Evolutionary conservation across 1,140 invertebrate genomes (phyloP).

Genomic region (Lethrus apterus): DNA sequence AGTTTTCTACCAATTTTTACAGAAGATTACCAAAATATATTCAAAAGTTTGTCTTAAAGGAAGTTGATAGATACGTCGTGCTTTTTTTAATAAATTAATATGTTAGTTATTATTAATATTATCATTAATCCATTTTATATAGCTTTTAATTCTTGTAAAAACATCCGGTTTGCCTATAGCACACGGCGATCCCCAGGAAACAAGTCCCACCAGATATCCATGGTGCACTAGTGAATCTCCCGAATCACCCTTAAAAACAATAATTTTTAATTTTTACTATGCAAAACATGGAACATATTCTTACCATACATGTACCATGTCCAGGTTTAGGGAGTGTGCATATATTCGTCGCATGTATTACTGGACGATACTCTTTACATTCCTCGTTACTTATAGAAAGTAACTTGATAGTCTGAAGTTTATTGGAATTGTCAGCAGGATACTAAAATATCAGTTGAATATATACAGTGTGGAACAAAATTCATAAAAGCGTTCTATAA

Average conservation of each 20-base stretch:
- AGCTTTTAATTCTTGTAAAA: constrained; percentile 43
- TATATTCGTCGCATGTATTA: constrained; percentile 1
- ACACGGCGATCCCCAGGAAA: constrained; percentile 55
- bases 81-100: too few relatives aligned
- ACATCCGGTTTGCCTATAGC: constrained; percentile 50
- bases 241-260: constrained; percentile 41
- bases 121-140: constrained; percentile 13
- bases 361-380: constrained; percentile 3
- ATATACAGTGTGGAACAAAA: too few relatives aligned
- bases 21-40: too few relatives aligned
- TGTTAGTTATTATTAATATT: too few relatives aligned
- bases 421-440: constrained; percentile 11
- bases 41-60: too few relatives aligned
- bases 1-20: too few relatives aligned
- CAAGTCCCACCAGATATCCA: constrained; percentile 43
- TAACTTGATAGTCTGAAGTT: constrained; percentile 16
- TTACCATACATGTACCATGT: constrained; percentile 17
- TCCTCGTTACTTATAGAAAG: constrained; percentile 10
- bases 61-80: too few relatives aligned
- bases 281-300: not conserved
- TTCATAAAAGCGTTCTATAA: too few relatives aligned
- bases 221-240: constrained; percentile 36
- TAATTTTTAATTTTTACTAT: not conserved
- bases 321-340: constrained; percentile 14
- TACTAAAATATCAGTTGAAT: too few relatives aligned